A percentile compares a stretch with the other conserved stretches of the same genome.
Evolutionary conservation across 2,113 vertebrate species (phyloP).

Genomic region (Turnix velox): DNA sequence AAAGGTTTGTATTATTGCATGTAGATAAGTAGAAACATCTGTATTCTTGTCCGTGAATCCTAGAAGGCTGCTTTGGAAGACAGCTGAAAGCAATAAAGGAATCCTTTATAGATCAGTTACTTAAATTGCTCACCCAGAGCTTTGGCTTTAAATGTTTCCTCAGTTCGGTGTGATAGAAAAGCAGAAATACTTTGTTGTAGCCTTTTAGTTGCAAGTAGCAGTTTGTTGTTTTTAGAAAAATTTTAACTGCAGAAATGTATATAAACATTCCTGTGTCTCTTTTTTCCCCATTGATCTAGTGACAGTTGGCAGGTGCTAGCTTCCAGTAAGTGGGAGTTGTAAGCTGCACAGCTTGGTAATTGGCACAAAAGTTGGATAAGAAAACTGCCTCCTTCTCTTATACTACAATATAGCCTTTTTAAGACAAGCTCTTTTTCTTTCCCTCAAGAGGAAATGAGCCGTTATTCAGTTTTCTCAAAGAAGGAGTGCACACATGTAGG

Average conservation of each 20-base stretch:
- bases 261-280: background rate
- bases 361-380: constrained; percentile 32
- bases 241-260: background rate
- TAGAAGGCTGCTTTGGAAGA: background rate
- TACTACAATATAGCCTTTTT: background rate
- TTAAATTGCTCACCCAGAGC: background rate
- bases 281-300: background rate
- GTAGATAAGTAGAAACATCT: background rate
- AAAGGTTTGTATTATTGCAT: background rate
- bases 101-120: background rate
- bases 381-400: constrained; percentile 18
- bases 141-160: background rate
- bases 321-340: background rate
- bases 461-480: background rate
- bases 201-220: background rate
- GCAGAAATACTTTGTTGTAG: background rate
- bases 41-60: background rate
- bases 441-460: background rate
- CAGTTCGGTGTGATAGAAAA: background rate
- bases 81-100: background rate
- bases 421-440: background rate
- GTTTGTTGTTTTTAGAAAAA: background rate
- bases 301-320: constrained; percentile 49
- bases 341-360: constrained; percentile 39
- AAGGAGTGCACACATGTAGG: background rate